Base-by-base conservation (phyloP, 1,140 invertebrate genomes). In the Propsilocerus akamusi region DNA sequence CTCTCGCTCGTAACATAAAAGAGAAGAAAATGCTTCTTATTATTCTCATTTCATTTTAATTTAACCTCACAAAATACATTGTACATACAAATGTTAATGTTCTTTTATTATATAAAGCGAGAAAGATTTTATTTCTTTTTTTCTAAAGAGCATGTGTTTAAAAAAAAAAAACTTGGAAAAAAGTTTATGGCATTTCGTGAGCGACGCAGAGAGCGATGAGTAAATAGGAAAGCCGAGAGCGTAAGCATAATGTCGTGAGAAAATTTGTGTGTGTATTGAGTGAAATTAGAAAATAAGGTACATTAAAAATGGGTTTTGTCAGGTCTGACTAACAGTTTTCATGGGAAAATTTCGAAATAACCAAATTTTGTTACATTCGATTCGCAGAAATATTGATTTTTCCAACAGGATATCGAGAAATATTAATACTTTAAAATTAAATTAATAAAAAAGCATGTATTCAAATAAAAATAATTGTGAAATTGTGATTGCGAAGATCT, bases 71-170 rank as follows among this genome's bases (percentile, higher is more conserved):
- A 41, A 17, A 41, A 4, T 41, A 41, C 34, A 41, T 8, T 41
- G 34, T 41, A 41, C 17, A 17, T 20, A 41, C 34, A 41, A 41
- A 41, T 41, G 34, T 41, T 41, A 41, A 41, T 41, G 34, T 20
- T 17, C 22, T 41, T n/a, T n/a, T n/a, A n/a, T n/a, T n/a, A n/a
- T n/a, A n/a, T n/a, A n/a, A 41, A 20, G 34, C 22, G 22, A 20
- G 4, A 41, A 41, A 41, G 22, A 37, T n/a, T n/a, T 17, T 37
- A 14, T 41, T 41, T 20, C 14, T 41, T 41, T 22, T 41, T 5
- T 41, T 20, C n/a, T n/a, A n/a, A n/a, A n/a, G n/a, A n/a, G n/a
- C n/a, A n/a, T n/a, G n/a, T n/a, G n/a, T n/a, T n/a, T n/a, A n/a
- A n/a, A n/a, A n/a, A n/a, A n/a, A n/a, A n/a, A n/a, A n/a, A n/a